Evolutionary conservation across 2,113 vertebrate genomes (phyloP).

Genomic region (Eulemur rufifrons): DNA sequence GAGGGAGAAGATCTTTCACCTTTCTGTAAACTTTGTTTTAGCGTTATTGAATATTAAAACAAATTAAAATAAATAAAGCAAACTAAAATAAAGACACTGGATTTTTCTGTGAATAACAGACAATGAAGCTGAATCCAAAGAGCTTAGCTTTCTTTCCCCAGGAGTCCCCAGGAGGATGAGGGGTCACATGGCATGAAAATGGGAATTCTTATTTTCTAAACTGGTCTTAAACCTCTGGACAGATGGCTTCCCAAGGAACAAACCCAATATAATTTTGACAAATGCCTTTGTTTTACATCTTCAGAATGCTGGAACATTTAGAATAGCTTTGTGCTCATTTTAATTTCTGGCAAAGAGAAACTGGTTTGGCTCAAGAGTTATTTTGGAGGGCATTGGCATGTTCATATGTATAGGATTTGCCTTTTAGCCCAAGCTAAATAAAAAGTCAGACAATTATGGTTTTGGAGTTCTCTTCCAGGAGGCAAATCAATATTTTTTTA

Average conservation of each 20-base stretch:
- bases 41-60: background rate
- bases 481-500: constrained; percentile 67
- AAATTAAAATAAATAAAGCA: constrained; percentile 31
- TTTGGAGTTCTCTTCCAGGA: constrained; percentile 64
- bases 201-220: background rate
- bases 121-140: background rate
- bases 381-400: constrained; percentile 58
- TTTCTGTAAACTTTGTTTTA: background rate
- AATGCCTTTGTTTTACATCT: constrained; percentile 41
- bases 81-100: background rate
- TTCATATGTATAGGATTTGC: constrained; percentile 60
- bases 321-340: constrained; percentile 29
- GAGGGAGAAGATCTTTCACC: background rate
- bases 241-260: background rate
- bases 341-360: constrained; percentile 60
- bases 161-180: background rate
- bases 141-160: background rate
- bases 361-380: constrained; percentile 54
- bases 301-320: constrained; percentile 48
- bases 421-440: constrained; percentile 65
- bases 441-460: constrained; percentile 60
- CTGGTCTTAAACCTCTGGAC: background rate
- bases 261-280: constrained; percentile 24
- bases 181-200: background rate
- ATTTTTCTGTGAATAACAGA: background rate